Evolutionary conservation across 1,140 invertebrate genomes (phyloP).

Genomic region (Physella acuta): DNA sequence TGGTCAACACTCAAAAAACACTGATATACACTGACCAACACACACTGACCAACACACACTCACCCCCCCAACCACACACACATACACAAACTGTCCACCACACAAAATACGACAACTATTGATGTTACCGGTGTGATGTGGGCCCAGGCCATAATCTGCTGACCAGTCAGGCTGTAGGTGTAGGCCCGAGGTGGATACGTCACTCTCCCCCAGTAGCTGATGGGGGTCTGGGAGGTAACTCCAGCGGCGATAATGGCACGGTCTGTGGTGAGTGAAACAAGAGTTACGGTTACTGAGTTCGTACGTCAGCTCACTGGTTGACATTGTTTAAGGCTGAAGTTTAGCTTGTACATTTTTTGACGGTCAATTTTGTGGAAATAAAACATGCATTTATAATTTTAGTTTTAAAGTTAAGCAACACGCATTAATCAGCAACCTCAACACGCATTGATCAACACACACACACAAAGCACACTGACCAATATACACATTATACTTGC

Average conservation of each 20-base stretch:
- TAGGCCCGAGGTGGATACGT: slow-evolving; percentile 23
- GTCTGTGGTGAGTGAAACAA: not conserved
- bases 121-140: slow-evolving; percentile 18
- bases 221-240: not conserved
- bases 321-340: not conserved
- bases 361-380: no score
- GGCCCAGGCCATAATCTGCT: not conserved
- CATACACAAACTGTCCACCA: no score
- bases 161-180: slow-evolving; percentile 26
- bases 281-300: not conserved
- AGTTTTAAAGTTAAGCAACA: not conserved
- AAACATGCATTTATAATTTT: no score
- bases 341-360: no score
- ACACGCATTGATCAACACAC: not conserved
- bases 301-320: not conserved
- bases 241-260: not conserved
- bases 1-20: no score
- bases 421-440: not conserved
- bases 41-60: no score
- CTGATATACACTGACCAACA: no score
- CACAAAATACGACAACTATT: no score
- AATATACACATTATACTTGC: not conserved
- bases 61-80: no score
- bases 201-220: not conserved
- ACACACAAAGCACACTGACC: no score